phyloP scores from a whole-genome alignment of 2,888 invertebrate genomes.

The Lycia hirtaria region DNA sequence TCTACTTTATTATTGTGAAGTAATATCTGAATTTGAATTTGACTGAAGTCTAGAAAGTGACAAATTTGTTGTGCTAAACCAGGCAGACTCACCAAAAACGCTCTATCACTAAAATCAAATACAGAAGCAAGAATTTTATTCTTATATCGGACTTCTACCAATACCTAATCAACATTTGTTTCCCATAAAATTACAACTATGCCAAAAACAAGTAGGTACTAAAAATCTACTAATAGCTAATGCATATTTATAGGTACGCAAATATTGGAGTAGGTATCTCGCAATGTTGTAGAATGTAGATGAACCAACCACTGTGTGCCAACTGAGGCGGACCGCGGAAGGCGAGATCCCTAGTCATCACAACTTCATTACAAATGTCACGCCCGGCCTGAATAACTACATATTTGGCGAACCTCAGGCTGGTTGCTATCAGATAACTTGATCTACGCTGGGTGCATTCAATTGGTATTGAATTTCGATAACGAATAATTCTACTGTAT shows the following conservation, averaged over 20 bases:
- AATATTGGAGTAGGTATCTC: conserved; percentile 13
- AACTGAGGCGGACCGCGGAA: conserved; percentile 50
- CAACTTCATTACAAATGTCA: conserved; percentile 62
- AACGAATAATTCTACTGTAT: not conserved
- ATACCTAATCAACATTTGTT: too few species aligned
- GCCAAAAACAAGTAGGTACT: too few species aligned
- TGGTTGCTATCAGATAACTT: conserved; percentile 47
- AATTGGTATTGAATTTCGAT: not conserved
- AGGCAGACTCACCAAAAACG: too few species aligned
- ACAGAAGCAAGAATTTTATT: too few species aligned
- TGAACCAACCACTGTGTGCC: conserved; percentile 41
- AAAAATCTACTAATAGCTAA: too few species aligned
- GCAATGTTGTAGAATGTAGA: conserved; percentile 32
- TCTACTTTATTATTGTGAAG: too few species aligned
- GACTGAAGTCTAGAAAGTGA: too few species aligned
- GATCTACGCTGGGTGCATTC: not conserved
- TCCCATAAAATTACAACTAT: too few species aligned
- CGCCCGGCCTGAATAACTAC: conserved; percentile 67
- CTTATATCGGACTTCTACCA: too few species aligned
- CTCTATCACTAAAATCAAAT: too few species aligned
- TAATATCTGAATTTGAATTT: too few species aligned
- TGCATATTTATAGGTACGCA: not conserved
- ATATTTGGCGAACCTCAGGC: conserved; percentile 48
- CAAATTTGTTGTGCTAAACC: too few species aligned
- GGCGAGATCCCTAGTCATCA: conserved; percentile 44